These are phyloP conservation scores for Vulpes vulpes DNA, from an alignment of 2,113 vertebrate species.

Conservation along the genomic window DNA sequence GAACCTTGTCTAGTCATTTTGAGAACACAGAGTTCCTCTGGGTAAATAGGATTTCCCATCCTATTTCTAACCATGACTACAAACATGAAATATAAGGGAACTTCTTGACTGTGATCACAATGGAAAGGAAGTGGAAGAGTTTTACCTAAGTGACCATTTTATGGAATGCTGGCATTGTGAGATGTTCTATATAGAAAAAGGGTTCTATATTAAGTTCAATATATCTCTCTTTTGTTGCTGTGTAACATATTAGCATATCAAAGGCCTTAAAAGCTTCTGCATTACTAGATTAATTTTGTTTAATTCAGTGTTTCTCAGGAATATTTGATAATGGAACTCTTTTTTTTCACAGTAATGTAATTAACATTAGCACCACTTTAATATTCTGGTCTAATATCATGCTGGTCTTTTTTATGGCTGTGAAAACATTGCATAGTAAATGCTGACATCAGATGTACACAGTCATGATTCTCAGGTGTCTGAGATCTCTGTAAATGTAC, in stretches of 20 bases:
- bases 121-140: neutral
- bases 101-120: neutral
- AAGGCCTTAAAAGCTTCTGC: neutral
- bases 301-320: constrained; percentile 34
- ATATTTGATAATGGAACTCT: neutral
- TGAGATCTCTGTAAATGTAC: neutral
- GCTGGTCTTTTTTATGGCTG: neutral
- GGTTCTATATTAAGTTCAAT: neutral
- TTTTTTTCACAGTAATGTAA: neutral
- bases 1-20: neutral
- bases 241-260: neutral
- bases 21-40: neutral
- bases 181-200: neutral
- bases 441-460: neutral
- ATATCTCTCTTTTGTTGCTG: neutral
- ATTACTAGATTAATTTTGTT: constrained; percentile 36
- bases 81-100: neutral
- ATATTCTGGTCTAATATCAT: neutral
- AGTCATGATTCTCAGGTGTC: neutral
- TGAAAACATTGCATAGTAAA: neutral
- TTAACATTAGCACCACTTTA: neutral
- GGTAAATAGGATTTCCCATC: neutral
- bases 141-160: neutral
- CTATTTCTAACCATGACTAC: neutral
- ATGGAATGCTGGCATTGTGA: neutral